Conservation (phyloP, 64 coral and sea anemone species). For the Acropora tenuis region DNA sequence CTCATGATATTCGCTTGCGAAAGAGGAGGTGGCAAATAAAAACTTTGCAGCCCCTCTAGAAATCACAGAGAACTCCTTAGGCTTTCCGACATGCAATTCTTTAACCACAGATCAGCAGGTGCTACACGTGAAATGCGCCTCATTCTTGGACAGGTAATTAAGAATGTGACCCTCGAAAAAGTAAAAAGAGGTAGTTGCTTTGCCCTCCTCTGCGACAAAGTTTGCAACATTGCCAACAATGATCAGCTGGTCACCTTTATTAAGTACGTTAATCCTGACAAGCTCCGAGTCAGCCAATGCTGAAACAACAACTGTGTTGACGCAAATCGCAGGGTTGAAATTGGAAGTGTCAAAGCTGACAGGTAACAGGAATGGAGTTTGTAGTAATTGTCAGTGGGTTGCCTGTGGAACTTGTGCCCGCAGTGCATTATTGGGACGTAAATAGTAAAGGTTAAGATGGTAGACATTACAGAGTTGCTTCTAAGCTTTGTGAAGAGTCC, state of each 20-base stretch:
- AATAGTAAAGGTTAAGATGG: too few relatives aligned
- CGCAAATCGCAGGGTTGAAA: neutral
- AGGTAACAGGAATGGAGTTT: neutral
- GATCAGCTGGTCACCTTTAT: too few relatives aligned
- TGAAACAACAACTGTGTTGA: neutral
- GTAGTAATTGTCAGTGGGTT: too few relatives aligned
- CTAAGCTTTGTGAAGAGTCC: neutral
- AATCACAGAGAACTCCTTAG: neutral
- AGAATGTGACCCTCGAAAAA: neutral
- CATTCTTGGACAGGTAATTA: neutral
- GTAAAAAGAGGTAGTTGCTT: neutral
- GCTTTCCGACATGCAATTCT: constrained; percentile 1
- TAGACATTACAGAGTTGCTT: too few relatives aligned
- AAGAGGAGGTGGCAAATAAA: neutral
- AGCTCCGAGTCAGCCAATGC: neutral
- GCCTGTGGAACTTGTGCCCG: too few relatives aligned
- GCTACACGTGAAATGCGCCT: neutral
- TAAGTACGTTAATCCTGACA: too few relatives aligned
- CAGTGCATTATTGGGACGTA: too few relatives aligned
- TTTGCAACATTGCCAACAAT: neutral
- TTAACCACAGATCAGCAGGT: neutral
- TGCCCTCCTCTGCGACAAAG: neutral
- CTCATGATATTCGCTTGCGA: neutral
- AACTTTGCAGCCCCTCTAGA: neutral
- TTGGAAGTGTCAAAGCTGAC: neutral